Evolutionary conservation across 2,797 vertebrate genomes (phyloP), one percentile per base, ranked within the genome.

Genomic region (Microctenopoma lineatum): DNA sequence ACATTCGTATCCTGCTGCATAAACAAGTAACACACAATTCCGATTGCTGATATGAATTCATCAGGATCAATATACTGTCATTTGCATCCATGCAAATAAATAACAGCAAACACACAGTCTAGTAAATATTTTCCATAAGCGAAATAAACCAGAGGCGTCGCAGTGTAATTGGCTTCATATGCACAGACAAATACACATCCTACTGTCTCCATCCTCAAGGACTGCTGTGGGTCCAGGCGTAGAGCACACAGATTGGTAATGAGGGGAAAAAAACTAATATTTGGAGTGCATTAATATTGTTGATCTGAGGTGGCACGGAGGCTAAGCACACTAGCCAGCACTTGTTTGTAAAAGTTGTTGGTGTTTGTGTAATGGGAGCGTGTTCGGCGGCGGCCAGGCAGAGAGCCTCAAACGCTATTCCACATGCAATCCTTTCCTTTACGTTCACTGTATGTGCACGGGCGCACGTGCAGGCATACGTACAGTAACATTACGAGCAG

Each of bases 211-310:
- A 75, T 90, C 80, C 79, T 90, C 68, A 57, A 90, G 72, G 77
- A 89, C 65, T 38, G 75, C 73, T 66, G 66, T 66, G 71, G 75
- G 87, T 89, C 89, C 81, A 85, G 65, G 53, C 79, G 8, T 41
- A 63, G 68, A 81, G 74, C 85, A 75, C 77, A 70, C 68, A n/a
- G 73, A 77, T 80, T 59, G 54, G 76, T 91, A 90, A 91, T 87
- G 81, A 88, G 75, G 73, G 72, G 29, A 32, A 32, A 34, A 89
- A 90, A 90, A 89, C 83, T 85, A 87, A 91, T 90, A 90, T 91
- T 92, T 90, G 85, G 79, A 89, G 79, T 85, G 66, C 76, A 87
- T 92, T 91, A 86, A 91, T 90, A 85, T 81, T 80, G 87, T 84
- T 83, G 87, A 90, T 91, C 77, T 70, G 84, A 79, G 84, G 81